A percentile compares a stretch with the other conserved stretches of the same genome.
phyloP scores from a whole-genome alignment of 2,888 invertebrate genomes.

The Epinotia brunnichana region DNA sequence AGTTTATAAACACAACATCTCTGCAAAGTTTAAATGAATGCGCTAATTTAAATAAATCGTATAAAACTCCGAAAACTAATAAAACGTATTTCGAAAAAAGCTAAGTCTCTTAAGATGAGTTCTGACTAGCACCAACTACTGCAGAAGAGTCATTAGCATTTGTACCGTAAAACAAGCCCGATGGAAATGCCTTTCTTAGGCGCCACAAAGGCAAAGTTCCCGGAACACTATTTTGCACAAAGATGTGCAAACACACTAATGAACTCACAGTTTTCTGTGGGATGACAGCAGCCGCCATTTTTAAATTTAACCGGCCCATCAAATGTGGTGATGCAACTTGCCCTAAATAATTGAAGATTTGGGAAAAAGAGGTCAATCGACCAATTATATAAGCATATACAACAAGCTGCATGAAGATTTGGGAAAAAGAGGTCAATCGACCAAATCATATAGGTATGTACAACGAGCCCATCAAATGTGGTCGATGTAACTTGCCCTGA shows the following conservation, averaged over 20 bases:
- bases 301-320: too few species aligned
- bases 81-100: constrained; percentile 15
- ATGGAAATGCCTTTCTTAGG: constrained; percentile 32
- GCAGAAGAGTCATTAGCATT: constrained; percentile 36
- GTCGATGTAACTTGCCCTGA: too few species aligned
- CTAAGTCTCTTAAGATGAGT: constrained; percentile 21
- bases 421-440: too few species aligned
- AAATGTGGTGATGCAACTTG: too few species aligned
- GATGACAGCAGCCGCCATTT: too few species aligned
- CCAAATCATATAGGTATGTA: too few species aligned
- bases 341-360: too few species aligned
- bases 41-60: constrained; percentile 9
- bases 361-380: too few species aligned
- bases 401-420: too few species aligned
- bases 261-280: constrained; percentile 2
- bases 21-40: constrained; percentile 4
- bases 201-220: constrained; percentile 40
- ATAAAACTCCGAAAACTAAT: constrained; percentile 7
- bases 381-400: too few species aligned
- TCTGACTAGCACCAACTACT: constrained; percentile 15
- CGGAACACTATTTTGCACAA: constrained; percentile 24
- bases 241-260: constrained; percentile 34
- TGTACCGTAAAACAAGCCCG: constrained; percentile 35
- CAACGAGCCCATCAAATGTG: too few species aligned
- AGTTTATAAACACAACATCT: neutral